A percentile compares a stretch with the other conserved stretches of the same genome.
These are phyloP conservation scores for Salvelinus alpinus DNA, from an alignment of 2,113 vertebrate species.

Conservation along the genomic window DNA sequence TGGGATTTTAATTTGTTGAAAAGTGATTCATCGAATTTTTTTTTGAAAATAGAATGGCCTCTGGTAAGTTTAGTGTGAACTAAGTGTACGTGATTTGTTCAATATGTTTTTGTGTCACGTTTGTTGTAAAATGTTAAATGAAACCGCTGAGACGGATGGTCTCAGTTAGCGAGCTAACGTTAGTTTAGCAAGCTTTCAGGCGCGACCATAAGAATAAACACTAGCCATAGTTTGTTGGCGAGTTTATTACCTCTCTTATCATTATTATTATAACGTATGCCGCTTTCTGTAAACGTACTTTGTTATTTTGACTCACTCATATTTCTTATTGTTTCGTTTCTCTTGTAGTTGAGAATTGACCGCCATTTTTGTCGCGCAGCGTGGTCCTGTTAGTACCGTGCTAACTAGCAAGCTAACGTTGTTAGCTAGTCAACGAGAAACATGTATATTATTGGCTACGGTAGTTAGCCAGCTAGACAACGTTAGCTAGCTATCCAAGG, in stretches of 20 bases:
- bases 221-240: neutral
- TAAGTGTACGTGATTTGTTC: neutral
- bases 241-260: neutral
- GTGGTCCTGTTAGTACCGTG: conserved; percentile 16
- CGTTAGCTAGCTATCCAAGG: neutral
- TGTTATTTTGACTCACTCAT: neutral
- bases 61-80: conserved; percentile 58
- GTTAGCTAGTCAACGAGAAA: neutral
- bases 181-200: neutral
- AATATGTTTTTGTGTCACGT: neutral
- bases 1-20: conserved; percentile 51
- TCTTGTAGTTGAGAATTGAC: conserved; percentile 25
- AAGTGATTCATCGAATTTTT: neutral
- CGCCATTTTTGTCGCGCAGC: conserved; percentile 68
- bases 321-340: neutral
- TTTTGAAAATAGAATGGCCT: conserved; percentile 62
- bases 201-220: neutral
- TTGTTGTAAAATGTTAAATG: neutral
- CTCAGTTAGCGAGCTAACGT: neutral
- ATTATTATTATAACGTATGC: neutral
- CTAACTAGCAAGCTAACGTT: neutral
- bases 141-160: neutral
- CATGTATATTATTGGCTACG: neutral
- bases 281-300: neutral
- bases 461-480: neutral